Evolutionary conservation across 2,113 vertebrate species (phyloP), one percentile per base, ranked within the genome.

Genomic region (Cranoglanis bouderius): DNA sequence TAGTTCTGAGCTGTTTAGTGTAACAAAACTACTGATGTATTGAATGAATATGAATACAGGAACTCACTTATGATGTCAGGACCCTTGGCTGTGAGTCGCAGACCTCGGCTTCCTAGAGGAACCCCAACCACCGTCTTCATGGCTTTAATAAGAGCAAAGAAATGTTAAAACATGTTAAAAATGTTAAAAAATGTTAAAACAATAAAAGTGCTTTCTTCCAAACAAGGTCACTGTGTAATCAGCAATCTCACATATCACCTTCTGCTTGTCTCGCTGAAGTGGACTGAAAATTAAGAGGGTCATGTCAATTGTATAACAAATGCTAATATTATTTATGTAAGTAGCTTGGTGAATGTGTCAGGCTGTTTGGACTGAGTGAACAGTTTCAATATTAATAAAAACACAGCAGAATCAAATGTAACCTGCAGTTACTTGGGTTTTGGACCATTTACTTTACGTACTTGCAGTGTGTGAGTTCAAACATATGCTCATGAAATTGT

Each of bases 101-200:
- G 95, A 24, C 96, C 96, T 80, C 97, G 96, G 82, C 98, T 98
- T 86, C 98, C 98, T 92, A 96, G 89, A 0, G 98, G 97, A 40
- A 98, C 96, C 90, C 97, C 97, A 85, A 98, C 96, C 92, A 97
- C 93, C 0, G 94, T 97, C 94, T 98, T 98, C 92, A 98, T 92
- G 89, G 96, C 98, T 99, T 92, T 85, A 93, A 93, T 40, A 78
- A 38, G 83, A 53, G 80, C 46, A 46, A 18, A 70, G 63, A 85
- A 93, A 93, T n/a, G n/a, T n/a, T n/a, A n/a, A n/a, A n/a, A n/a
- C n/a, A n/a, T n/a, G n/a, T n/a, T n/a, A n/a, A n/a, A n/a, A n/a
- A n/a, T n/a, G n/a, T n/a, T n/a, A n/a, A n/a, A n/a, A 38, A 72
- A 46, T 65, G 26, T 65, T 55, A 59, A 18, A 55, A 57, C 35